Base-by-base conservation (phyloP, 2,797 vertebrate species). In the Eupleurogrammus muticus region DNA sequence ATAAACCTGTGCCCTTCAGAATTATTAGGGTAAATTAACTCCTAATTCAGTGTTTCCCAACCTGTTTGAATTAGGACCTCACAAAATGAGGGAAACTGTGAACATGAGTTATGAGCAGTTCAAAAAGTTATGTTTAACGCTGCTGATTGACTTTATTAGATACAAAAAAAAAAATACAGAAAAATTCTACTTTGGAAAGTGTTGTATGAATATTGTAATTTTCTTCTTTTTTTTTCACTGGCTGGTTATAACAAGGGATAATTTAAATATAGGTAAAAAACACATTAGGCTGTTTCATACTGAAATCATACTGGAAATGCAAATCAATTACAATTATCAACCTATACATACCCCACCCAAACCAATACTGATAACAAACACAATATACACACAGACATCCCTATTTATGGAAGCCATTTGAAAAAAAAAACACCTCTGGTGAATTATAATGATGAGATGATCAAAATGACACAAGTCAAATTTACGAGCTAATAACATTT, bases 1-100 rank as follows among this genome's bases (percentile, higher is more conserved):
- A 38, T 40, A 58, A 20, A 54, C 10, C n/a, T 58, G 56, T n/a
- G 32, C 65, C 65, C 44, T 19, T 5, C 1, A 49, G 44, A 54
- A 61, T 17, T 13, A 21, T 58, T 38, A 38, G 36, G 9, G 49
- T 42, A 60, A 35, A 28, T 28, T 28, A 28, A 28, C 28, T 28
- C 28, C 28, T 28, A 3, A 51, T 46, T 14, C 38, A 17, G 40
- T 9, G 20, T 28, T 35, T 63, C 42, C 5, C 4, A 14, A 20
- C 7, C 6, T 23, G 13, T 55, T 19, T 42, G 44, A 4, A 32
- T 63, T 42, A 11, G 1, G 46, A 62, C 20, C 2, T 4, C 14
- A 20, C 35, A 35, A 11, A 46, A 14, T 46, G 20, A 38, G 12
- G 36, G 13, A 38, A 3, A 38, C 2, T 42, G 14, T 13, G 14